Base-by-base conservation (phyloP, 2,888 invertebrate genomes). In the Tachina lurida region DNA sequence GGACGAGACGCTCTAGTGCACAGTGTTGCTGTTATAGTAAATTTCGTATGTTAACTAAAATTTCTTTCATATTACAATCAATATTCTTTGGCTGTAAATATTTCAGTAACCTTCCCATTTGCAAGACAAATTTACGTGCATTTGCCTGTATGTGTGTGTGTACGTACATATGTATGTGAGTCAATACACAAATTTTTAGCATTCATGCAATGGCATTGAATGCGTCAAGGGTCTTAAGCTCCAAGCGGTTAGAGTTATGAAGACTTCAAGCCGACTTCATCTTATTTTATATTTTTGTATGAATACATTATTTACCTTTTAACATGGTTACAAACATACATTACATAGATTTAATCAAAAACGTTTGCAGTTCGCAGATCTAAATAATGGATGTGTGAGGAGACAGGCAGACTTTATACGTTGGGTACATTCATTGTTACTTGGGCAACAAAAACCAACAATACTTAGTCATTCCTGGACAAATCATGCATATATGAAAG, bases 401-500 rank as follows among this genome's bases (percentile, higher is more conserved):
- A 10, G 15, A 19, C 1, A 10, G n/a, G 3, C 9, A 15, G 17
- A 15, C 2, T 31, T 19, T 62, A 10, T 74, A 9, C 54, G 13
- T 43, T 19, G 22, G 19, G 39, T 31, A 65, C 31, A 67, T 17
- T 75, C 47, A 47, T 76, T 63, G 71, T 83, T 60, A 65, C 71
- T 83, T 83, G 49, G 60, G 52, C 39, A 73, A 73, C 71, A 56
- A 8, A 15, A 58, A 22, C 41, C 65, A 67, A 17, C 19, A 65
- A 52, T 43, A 67, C 73, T 54, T 70, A 45, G 77, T 54, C 75
- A 75, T 75, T 75, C 65, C 54, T 74, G 45, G 45, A 56, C 67
- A 67, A 67, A 47, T 71, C 83, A 39, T 60, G 71, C 65, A 67
- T 41, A 73, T 45, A 83, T 49, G 45, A 83, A 83, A 77, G 77